phyloP scores from a whole-genome alignment of 1,140 invertebrate species.

The Diorhabda elongata region DNA sequence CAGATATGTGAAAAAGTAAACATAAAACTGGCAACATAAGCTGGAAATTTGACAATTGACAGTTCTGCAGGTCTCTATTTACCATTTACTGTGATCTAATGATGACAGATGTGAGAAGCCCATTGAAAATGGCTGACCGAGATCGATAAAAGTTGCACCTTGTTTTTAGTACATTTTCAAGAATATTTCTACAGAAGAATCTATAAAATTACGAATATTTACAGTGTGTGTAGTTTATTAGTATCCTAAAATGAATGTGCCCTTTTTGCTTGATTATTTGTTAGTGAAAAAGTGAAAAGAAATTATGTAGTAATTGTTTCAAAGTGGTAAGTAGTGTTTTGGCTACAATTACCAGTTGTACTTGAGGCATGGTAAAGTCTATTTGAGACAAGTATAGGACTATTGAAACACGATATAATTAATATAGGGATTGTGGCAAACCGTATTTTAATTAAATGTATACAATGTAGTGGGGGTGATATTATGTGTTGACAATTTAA shows the following conservation, averaged over 20 bases:
- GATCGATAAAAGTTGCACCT: slow-evolving; percentile 23
- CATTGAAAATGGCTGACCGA: slow-evolving; percentile 23
- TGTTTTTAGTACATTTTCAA: slow-evolving; percentile 14
- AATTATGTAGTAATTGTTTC: slow-evolving; percentile 27
- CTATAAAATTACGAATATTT: not conserved
- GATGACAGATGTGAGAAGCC: slow-evolving; percentile 6
- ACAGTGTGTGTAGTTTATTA: not conserved
- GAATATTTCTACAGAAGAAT: slow-evolving; percentile 5
- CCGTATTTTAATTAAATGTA: not conserved
- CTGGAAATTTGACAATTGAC: not conserved
- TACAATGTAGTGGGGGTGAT: not conserved
- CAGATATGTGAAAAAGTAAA: no score
- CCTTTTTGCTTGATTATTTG: slow-evolving; percentile 7
- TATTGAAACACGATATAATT: no score
- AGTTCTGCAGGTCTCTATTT: not conserved
- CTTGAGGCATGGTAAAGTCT: no score
- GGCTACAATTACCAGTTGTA: no score
- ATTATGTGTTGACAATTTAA: not conserved
- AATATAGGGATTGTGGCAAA: not conserved
- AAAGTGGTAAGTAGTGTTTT: slow-evolving; percentile 19
- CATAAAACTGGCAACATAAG: no score
- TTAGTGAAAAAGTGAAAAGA: not conserved
- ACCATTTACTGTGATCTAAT: not conserved
- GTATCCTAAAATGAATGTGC: not conserved
- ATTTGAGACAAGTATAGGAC: no score